Conservation (phyloP, 2,888 invertebrate species). For the Chirona hameri region DNA sequence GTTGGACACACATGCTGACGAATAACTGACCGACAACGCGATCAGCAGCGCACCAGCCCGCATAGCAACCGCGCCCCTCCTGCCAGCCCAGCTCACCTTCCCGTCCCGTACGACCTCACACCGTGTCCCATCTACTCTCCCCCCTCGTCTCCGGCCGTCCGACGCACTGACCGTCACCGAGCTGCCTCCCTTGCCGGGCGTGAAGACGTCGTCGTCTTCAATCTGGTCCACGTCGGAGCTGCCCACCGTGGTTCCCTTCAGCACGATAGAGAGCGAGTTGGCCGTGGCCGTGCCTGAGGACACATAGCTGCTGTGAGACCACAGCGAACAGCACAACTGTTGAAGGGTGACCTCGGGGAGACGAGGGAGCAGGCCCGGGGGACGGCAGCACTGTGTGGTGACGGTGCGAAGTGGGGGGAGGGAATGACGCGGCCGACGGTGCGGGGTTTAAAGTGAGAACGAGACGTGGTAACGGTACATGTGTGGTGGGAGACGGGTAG, state of each 20-base stretch:
- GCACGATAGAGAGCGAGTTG: slow-evolving; percentile 50
- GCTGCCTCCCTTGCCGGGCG: neutral
- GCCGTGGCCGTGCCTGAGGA: neutral
- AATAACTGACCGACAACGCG: too few species aligned
- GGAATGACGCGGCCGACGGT: neutral
- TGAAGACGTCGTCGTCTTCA: neutral
- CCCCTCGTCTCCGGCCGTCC: too few species aligned
- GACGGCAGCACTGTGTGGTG: neutral
- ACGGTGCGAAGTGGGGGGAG: neutral
- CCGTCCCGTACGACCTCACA: neutral
- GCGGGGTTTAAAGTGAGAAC: neutral
- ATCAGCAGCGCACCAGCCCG: too few species aligned
- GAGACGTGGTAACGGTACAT: too few species aligned
- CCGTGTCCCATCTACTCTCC: neutral
- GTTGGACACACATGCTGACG: too few species aligned
- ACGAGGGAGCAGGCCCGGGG: neutral
- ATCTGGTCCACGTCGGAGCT: slow-evolving; percentile 45
- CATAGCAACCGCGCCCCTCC: too few species aligned
- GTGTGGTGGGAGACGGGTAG: neutral
- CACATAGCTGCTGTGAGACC: neutral
- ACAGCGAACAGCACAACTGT: neutral
- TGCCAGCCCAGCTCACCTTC: too few species aligned
- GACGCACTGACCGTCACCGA: neutral
- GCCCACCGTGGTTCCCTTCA: slow-evolving; percentile 51
- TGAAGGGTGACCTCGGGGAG: too few species aligned